These are phyloP conservation scores for Embidobia sp. DNA, from an alignment of 2,888 invertebrate species.

Conservation along the genomic window DNA sequence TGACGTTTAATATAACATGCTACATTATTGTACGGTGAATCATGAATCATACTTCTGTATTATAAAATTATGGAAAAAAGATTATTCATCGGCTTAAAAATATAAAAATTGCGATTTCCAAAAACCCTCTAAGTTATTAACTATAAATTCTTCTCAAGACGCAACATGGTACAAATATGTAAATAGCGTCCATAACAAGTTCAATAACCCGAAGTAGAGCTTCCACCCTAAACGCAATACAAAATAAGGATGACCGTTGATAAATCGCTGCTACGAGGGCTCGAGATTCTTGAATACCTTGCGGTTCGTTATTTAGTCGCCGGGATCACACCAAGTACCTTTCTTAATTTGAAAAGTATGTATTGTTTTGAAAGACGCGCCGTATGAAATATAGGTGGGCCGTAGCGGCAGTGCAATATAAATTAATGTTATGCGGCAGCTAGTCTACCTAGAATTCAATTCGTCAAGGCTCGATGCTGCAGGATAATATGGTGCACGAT, in stretches of 20 bases:
- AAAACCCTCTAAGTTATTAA: neutral
- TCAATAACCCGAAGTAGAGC: constrained; percentile 34
- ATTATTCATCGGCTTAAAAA: too few relatives aligned
- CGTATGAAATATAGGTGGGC: constrained; percentile 35
- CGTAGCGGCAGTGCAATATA: constrained; percentile 28
- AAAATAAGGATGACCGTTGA: constrained; percentile 25
- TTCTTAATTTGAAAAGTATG: constrained; percentile 36
- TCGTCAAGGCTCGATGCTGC: constrained; percentile 56
- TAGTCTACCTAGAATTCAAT: constrained; percentile 38
- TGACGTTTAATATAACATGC: too few relatives aligned
- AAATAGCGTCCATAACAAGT: constrained; percentile 29
- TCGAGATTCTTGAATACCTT: constrained; percentile 13
- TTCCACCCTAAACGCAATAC: constrained; percentile 15
- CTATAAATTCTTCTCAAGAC: constrained; percentile 6
- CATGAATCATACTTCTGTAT: too few relatives aligned
- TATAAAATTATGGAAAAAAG: too few relatives aligned
- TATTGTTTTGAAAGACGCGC: constrained; percentile 22
- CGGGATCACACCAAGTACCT: neutral
- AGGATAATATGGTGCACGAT: constrained; percentile 38
- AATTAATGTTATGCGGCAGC: constrained; percentile 37
- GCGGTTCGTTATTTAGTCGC: constrained; percentile 14
- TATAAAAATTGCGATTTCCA: neutral
- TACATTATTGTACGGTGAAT: too few relatives aligned
- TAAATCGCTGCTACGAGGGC: constrained; percentile 20
- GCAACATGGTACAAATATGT: constrained; percentile 21